A percentile compares a stretch with the other conserved stretches of the same genome.
Evolutionary conservation across 64 coral and sea anemone species (phyloP).

Genomic region (Montipora sp.): DNA sequence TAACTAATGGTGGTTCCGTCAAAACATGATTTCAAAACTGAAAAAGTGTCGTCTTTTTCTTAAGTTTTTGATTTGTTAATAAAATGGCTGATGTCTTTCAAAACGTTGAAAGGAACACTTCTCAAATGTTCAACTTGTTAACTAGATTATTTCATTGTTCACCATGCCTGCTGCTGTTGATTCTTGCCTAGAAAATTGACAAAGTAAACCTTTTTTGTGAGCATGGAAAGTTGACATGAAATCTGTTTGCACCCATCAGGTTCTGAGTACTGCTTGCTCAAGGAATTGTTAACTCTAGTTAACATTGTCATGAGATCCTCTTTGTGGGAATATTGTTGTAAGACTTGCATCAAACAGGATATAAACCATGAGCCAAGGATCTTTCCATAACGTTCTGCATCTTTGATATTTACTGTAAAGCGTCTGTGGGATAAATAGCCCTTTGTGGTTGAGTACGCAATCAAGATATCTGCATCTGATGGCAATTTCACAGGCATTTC

Average conservation of each 20-base stretch:
- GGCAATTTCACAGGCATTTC: conserved; percentile 85
- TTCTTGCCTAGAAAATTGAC: conserved; percentile 22
- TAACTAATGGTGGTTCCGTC: no score
- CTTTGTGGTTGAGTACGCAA: conserved; percentile 90
- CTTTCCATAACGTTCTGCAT: background rate
- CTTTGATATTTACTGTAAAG: background rate
- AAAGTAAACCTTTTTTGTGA: conserved; percentile 88
- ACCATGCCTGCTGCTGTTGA: background rate
- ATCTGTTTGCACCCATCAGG: conserved; percentile 68
- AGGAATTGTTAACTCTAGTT: conserved; percentile 86
- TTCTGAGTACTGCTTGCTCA: conserved; percentile 68
- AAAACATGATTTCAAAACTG: no score
- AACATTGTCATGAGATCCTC: conserved; percentile 91
- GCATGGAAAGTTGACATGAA: conserved; percentile 86
- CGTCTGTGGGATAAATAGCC: conserved; percentile 63
- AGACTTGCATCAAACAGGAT: conserved; percentile 68
- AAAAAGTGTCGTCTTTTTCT: no score
- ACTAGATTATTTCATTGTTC: background rate
- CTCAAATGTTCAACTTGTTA: background rate
- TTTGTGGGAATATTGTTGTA: conserved; percentile 55
- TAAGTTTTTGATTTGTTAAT: no score
- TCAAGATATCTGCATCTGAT: conserved; percentile 84
- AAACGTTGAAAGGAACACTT: no score
- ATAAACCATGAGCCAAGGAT: conserved; percentile 87
- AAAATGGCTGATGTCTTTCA: no score